Evolutionary conservation across 2,797 vertebrate genomes (phyloP).

Genomic region (Catostomus latipinnis): DNA sequence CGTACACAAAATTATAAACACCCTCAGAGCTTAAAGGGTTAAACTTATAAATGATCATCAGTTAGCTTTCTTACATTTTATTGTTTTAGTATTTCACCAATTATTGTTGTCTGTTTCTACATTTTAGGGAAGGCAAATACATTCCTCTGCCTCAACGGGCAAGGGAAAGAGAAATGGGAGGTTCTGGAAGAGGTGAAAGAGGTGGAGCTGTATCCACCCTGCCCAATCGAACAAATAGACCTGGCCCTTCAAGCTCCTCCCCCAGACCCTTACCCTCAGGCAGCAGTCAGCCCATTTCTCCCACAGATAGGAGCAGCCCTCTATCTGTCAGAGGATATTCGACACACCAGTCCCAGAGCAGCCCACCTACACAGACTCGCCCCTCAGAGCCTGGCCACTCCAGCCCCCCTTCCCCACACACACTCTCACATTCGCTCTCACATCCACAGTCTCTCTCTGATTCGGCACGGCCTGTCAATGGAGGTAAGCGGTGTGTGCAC

Average conservation of each 20-base stretch:
- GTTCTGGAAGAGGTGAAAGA: constrained; percentile 55
- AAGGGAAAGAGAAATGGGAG: constrained; percentile 82
- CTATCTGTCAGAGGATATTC: constrained; percentile 68
- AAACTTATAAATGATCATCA: no score
- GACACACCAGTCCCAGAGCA: constrained; percentile 71
- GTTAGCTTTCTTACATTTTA: not conserved
- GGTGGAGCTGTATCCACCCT: constrained; percentile 46
- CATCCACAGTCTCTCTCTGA: constrained; percentile 69
- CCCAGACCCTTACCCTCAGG: constrained; percentile 63
- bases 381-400: constrained; percentile 49
- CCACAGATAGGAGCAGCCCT: constrained; percentile 70
- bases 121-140: constrained; percentile 86
- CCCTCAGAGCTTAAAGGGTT: no score
- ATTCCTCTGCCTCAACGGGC: constrained; percentile 90
- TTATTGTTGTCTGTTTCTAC: not conserved
- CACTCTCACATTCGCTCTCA: constrained; percentile 69
- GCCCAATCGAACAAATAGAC: constrained; percentile 63
- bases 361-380: constrained; percentile 58
- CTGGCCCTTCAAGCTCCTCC: constrained; percentile 71
- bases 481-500: constrained; percentile 60
- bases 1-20: no score
- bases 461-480: constrained; percentile 67
- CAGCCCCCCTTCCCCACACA: constrained; percentile 52
- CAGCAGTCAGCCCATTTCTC: constrained; percentile 45
- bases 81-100: not conserved